These are phyloP conservation scores for Arvicanthis niloticus DNA, from an alignment of 2,113 vertebrate species.

Conservation along the genomic window DNA sequence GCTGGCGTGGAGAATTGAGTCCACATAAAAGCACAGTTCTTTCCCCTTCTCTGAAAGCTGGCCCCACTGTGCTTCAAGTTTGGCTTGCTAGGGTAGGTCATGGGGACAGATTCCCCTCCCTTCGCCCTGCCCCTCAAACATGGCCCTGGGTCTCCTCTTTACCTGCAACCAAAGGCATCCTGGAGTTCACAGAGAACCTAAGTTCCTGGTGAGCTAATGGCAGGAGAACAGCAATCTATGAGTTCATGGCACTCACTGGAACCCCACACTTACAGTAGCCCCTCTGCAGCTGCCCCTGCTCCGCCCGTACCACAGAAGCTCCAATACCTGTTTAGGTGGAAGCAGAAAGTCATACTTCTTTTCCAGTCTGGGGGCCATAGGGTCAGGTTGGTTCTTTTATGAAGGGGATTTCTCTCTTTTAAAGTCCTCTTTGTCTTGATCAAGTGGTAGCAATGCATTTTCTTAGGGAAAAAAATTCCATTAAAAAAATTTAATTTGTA, in stretches of 20 bases:
- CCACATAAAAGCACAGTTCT: slow-evolving; percentile 14
- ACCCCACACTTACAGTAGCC: rapidly evolving
- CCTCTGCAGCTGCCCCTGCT: background rate
- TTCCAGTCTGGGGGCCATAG: background rate
- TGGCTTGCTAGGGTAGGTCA: background rate
- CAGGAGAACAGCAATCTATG: background rate
- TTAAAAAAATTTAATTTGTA: slow-evolving; percentile 72
- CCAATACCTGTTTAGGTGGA: background rate
- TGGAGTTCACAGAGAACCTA: background rate
- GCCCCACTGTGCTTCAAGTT: background rate
- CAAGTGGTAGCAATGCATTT: slow-evolving; percentile 45
- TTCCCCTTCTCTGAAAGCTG: background rate
- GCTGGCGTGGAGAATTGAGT: slow-evolving; percentile 39
- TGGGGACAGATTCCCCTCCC: background rate
- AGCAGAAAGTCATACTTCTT: background rate
- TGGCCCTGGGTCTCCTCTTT: background rate
- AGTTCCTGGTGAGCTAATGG: background rate
- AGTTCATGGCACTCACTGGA: background rate
- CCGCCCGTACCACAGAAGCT: no score
- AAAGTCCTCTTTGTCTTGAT: slow-evolving; percentile 59
- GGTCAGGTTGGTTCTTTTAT: background rate
- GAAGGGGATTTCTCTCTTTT: slow-evolving; percentile 28
- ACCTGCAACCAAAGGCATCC: background rate
- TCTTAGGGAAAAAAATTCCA: slow-evolving; percentile 65
- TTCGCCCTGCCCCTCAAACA: rapidly evolving